These are phyloP conservation scores for Cygnus atratus DNA, from an alignment of 2,113 vertebrate genomes.

Conservation along the genomic window DNA sequence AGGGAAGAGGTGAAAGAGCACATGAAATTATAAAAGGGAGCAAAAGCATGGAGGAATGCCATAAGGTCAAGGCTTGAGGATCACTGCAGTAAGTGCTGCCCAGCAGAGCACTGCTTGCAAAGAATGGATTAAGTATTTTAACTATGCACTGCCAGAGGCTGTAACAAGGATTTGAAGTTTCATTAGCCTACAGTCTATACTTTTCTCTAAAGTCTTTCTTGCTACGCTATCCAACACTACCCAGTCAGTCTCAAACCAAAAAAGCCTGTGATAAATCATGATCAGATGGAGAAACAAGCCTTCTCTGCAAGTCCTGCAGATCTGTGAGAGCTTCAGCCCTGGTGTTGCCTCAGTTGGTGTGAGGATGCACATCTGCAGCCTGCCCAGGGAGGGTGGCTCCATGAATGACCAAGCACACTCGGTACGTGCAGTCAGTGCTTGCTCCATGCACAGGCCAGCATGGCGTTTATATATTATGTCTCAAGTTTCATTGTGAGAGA, in stretches of 20 bases:
- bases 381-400: background rate
- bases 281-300: background rate
- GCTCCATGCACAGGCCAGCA: background rate
- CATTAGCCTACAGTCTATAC: background rate
- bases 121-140: background rate
- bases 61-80: background rate
- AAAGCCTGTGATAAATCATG: accelerated
- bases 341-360: accelerated
- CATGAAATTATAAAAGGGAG: background rate
- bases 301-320: background rate
- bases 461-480: accelerated
- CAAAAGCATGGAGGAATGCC: background rate
- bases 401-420: accelerated
- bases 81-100: background rate
- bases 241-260: background rate
- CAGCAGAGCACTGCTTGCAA: background rate
- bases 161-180: background rate
- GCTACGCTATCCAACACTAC: background rate
- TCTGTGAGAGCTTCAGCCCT: background rate
- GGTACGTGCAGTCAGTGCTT: accelerated
- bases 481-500: background rate
- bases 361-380: background rate
- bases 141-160: background rate
- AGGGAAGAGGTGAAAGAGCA: background rate
- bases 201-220: background rate